Base-by-base conservation (phyloP, 92 coral and sea anemone species). In the Porites rus region DNA sequence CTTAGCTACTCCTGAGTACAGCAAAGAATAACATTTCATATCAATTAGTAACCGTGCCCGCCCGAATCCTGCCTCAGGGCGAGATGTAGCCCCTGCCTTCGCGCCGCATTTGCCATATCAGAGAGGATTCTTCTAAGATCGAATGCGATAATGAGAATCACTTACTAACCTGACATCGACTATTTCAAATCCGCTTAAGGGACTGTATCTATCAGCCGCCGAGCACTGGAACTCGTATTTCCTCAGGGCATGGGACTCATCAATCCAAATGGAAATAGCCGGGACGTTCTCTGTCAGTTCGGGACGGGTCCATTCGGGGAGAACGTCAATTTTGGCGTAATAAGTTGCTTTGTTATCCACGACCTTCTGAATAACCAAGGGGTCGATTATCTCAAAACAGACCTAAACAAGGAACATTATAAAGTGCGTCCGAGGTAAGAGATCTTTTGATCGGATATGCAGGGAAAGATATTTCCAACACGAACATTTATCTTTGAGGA, bases 141-240 rank as follows among this genome's bases (percentile, higher is more conserved):
- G 31, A 2, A 28, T 28, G 31, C 31, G 31, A 28, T 28, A 28
- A 28, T 28, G 31, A 28, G 0, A 28, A 28, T 28, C 31, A 28
- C 20, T 11, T 10, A 53, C 91, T 83, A 63, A 97, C 99, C 98
- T 87, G 43, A 92, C 97, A 62, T 92, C 86, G 28, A 76, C 78
- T 72, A 95, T 71, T 18, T 79, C 85, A 74, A 85, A 93, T 16
- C 92, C 93, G 53, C 76, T 64, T 25, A 72, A 54, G 50, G 99
- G 98, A n/a, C 85, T 88, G 54, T 95, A 97, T 63, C 86, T 79
- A 46, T 88, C 91, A 22, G 98, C 83, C 43, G 53, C 86, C n/a
- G 90, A 84, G 56, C 92, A 79, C 65, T 90, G 94, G 89, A 97
- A 97, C 87, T 97, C 99, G 38, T 95, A 95, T 72, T 93, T 94